Evolutionary conservation across 92 coral and sea anemone species (phyloP), one percentile per base, ranked within the genome.

Genomic region (Porites evermanni): DNA sequence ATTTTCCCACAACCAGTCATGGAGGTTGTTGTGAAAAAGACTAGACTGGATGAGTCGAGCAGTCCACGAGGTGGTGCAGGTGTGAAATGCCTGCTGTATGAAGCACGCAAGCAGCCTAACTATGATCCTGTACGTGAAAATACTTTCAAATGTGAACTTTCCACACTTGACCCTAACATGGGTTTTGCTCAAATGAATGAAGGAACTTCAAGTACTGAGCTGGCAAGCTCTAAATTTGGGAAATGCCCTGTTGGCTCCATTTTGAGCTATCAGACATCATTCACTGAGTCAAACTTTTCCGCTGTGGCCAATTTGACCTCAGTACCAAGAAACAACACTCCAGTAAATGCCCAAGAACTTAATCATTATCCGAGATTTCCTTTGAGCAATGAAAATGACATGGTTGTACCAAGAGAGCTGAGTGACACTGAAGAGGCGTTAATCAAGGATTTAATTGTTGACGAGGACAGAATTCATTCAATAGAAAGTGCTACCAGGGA

Each of bases 81-180:
- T 72, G 77, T 72, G 56, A 72, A 72, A 72, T 72, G 77, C 58
- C 77, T 72, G 14, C 77, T 47, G 20, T 72, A 72, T 72, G 77
- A 72, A 72, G 77, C 77, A 1, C 77, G 77, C 38, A 72, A 72
- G 10, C 59, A 72, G 59, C 77, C 77, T 18, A 32, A 72, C 17
- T 72, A 72, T 38, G 77, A 72, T 72, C 32, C 77, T 47, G 58
- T 32, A 17, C 58, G 47, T 38, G 47, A 38, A 38, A 38, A 38
- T 38, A 38, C 47, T 38, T 38, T 38, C 47, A 38, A 3, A 38
- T 3, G 4, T 38, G 47, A 38, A 38, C 47, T 38, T 38, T 38
- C 47, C 47, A 38, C 47, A 38, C 6, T 38, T 38, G 47, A 38
- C 47, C 47, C 47, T 38, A 38, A 38, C 6, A 38, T 38, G 47